These are phyloP conservation scores for Sesamia nonagrioides DNA, from an alignment of 1,140 invertebrate genomes.

Conservation along the genomic window DNA sequence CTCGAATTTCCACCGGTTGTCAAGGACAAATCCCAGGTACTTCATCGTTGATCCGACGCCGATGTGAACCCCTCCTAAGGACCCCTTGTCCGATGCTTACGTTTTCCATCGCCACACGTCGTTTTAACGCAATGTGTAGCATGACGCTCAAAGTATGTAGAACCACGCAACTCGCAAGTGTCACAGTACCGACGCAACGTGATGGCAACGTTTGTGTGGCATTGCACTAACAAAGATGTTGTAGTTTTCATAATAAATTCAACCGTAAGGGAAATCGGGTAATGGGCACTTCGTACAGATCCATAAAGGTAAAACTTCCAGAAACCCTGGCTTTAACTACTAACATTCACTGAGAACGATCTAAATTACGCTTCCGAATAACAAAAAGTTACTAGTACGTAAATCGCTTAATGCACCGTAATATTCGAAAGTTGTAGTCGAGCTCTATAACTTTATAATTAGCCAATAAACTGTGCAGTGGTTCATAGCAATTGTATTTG, in stretches of 20 bases:
- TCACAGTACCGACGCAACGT: no score
- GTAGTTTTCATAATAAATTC: background rate
- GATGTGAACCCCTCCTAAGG: no score
- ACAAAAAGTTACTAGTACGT: conserved; percentile 24
- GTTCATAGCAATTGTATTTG: conserved; percentile 14
- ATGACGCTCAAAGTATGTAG: no score
- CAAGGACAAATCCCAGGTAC: no score
- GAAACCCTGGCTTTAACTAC: background rate
- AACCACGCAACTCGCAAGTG: no score
- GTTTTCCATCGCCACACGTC: no score
- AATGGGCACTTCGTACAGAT: background rate
- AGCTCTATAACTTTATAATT: conserved; percentile 31
- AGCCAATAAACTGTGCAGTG: conserved; percentile 30
- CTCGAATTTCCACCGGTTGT: no score
- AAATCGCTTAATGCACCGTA: conserved; percentile 33
- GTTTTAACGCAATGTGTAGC: no score
- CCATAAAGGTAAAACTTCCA: background rate
- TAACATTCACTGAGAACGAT: background rate
- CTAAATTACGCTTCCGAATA: background rate
- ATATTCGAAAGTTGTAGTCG: conserved; percentile 20
- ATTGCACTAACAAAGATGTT: background rate
- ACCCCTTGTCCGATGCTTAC: no score
- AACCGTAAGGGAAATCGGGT: background rate
- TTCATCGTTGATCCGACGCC: no score
- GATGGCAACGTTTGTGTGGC: no score